Conservation (phyloP, 2,797 vertebrate species). For the Antennarius maculatus region DNA sequence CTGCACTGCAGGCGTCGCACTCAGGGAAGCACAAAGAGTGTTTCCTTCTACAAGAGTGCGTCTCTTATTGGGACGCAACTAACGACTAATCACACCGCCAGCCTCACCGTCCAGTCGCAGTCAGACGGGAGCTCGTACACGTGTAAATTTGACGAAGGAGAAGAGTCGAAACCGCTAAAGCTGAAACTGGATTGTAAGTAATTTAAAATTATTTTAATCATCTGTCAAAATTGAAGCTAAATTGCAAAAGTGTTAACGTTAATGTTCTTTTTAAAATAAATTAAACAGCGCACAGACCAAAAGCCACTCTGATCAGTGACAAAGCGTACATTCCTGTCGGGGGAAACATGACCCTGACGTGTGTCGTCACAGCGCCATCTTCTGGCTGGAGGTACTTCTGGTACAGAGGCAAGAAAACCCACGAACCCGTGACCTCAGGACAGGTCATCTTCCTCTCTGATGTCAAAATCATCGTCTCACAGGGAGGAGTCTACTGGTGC, state of each 20-base stretch:
- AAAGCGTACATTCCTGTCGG: fast-evolving
- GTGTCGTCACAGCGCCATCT: constrained; percentile 8
- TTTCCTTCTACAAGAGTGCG: constrained; percentile 5
- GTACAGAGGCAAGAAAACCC: constrained; percentile 21
- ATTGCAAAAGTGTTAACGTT: too few species aligned
- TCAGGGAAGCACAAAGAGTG: background rate
- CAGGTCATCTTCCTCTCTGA: background rate
- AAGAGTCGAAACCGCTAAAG: background rate
- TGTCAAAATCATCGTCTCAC: background rate
- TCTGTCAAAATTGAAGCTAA: too few species aligned
- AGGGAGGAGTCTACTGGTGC: constrained; percentile 37
- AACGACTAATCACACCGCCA: background rate
- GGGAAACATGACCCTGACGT: constrained; percentile 29
- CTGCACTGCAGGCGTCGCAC: constrained; percentile 4
- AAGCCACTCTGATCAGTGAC: background rate
- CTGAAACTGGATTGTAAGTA: constrained; percentile 8
- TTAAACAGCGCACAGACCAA: background rate
- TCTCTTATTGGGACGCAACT: background rate
- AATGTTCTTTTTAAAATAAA: too few species aligned
- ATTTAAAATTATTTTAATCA: background rate
- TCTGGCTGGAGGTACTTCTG: constrained; percentile 24
- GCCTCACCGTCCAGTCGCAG: background rate
- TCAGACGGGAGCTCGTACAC: background rate
- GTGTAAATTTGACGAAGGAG: background rate
- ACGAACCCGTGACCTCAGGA: background rate